Percentiles rank a stretch among this genome's conserved stretches.
These are phyloP conservation scores for Trachymyrmex cornetzi DNA, from an alignment of 1,140 invertebrate species.

Conservation along the genomic window DNA sequence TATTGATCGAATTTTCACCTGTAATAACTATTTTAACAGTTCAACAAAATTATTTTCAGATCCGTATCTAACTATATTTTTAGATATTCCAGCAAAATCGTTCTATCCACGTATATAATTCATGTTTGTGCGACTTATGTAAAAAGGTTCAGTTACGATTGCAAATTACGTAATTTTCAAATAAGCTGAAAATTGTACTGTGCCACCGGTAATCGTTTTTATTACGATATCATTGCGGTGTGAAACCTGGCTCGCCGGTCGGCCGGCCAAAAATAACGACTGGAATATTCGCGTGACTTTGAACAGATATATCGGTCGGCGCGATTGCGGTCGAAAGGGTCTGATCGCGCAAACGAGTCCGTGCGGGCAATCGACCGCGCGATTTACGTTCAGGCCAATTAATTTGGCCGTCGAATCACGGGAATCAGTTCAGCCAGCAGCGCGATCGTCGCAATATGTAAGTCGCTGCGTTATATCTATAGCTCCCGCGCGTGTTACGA, in stretches of 20 bases:
- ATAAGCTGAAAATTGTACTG: slow-evolving; percentile 20
- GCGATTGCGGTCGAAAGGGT: slow-evolving; percentile 1
- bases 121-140: neutral
- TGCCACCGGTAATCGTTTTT: neutral
- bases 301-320: neutral
- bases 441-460: slow-evolving; percentile 45
- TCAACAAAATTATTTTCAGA: no score
- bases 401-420: slow-evolving; percentile 37
- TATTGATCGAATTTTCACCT: no score
- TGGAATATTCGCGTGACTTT: slow-evolving; percentile 6
- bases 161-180: neutral
- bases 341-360: neutral
- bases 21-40: no score
- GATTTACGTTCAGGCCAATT: slow-evolving; percentile 54
- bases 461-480: slow-evolving; percentile 68
- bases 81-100: no score
- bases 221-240: slow-evolving; percentile 17
- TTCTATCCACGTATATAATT: neutral
- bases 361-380: neutral
- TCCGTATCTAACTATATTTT: no score
- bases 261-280: neutral
- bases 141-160: neutral
- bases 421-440: neutral
- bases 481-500: slow-evolving; percentile 56
- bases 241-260: neutral